phyloP scores from a whole-genome alignment of 64 coral and sea anemone species.

The Actinia tenebrosa region DNA sequence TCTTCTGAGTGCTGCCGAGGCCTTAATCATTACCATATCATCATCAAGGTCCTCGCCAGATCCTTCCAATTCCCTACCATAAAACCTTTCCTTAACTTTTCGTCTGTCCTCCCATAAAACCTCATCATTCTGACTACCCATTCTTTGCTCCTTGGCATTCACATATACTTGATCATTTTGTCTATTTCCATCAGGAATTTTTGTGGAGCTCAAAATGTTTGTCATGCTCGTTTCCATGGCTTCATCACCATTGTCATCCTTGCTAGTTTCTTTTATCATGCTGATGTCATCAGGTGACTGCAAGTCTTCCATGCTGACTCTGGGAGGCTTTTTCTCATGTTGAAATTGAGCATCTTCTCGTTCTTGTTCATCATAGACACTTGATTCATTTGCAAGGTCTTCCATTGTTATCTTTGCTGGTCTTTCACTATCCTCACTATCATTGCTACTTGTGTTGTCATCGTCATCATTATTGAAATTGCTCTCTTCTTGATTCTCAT shows the following conservation, averaged over 20 bases:
- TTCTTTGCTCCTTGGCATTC: not conserved
- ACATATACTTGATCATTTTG: not conserved
- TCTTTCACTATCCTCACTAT: constrained; percentile 33
- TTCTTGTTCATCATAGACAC: not conserved
- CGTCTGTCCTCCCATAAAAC: not conserved
- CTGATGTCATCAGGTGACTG: not conserved
- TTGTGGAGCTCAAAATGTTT: not conserved
- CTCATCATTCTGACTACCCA: not conserved
- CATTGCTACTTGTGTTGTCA: not conserved
- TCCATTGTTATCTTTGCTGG: constrained; percentile 57
- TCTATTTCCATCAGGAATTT: not conserved
- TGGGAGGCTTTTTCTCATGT: not conserved
- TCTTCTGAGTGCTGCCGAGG: constrained; percentile 37
- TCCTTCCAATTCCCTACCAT: not conserved
- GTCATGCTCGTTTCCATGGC: constrained; percentile 1
- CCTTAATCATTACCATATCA: constrained; percentile 33
- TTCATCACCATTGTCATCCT: not conserved
- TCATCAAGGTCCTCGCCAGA: constrained; percentile 26
- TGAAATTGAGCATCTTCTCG: not conserved
- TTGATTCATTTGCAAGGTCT: constrained; percentile 26
- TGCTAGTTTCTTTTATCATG: not conserved
- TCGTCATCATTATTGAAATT: not conserved
- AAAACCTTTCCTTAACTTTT: not conserved
- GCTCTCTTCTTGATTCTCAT: not conserved
- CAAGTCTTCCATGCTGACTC: constrained; percentile 19